Evolutionary conservation across 1,140 invertebrate genomes (phyloP), one percentile per base, ranked within the genome.

Genomic region (Chrysopa pallens): DNA sequence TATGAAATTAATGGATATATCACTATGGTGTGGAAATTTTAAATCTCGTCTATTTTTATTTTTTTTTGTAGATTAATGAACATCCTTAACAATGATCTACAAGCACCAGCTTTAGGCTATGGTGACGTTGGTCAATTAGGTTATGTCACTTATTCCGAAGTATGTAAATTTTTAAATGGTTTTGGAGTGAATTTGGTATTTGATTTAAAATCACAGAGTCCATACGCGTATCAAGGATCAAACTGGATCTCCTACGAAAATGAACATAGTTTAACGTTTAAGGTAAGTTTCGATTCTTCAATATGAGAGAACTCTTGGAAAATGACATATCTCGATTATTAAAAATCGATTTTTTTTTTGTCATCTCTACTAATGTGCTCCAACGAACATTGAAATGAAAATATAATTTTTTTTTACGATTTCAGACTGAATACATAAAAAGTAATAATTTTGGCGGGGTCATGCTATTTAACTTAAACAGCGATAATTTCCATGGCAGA

Each of bases 211-310:
- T 76, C 76, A 14, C 66, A 68, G 48, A 85, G 85, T 12, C 87
- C 88, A 2, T 95, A 88, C 63, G 66, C 81, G 5, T 79, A 71
- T 70, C 38, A 63, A 68, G 29, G 62, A 65, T 6, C 82, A 92
- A 55, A 23, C 5, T 96, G 91, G 91, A 73, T 93, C 38, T 88
- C 88, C 0, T 95, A 80, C 58, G 91, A 95, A 47, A 74, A 88
- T 56, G 60, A 67, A 5, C 55, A 66, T 29, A 94, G 87, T 61
- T 63, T 87, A 0, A 64, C 56, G 41, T 72, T 72, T 51, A 92
- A 92, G 62, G 74, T 77, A 60, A 53, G 35, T 46, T 29, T 39
- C 36, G 33, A 39, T 47, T 43, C 48, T 48, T 44, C 37, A 36
- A 45, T 37, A 29, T 37, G n/a, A 27, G 2, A 36, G 29, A 13